phyloP scores from a whole-genome alignment of 1,140 invertebrate species.

The Drosophila grimshawi region DNA sequence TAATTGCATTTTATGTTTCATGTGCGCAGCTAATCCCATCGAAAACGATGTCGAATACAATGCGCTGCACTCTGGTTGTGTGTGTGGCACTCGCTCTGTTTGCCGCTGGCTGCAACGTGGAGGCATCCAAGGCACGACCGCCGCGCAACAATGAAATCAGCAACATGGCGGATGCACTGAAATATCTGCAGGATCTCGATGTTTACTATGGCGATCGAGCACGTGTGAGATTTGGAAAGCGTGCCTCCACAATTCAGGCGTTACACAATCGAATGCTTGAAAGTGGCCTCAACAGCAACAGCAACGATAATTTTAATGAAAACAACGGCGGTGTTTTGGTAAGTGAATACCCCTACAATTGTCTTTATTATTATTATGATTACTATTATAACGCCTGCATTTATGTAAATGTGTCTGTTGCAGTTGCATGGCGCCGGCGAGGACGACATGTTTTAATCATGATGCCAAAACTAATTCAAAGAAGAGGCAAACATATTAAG shows the following conservation, averaged over 20 bases:
- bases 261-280: constrained; percentile 59
- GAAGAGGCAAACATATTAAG: not conserved
- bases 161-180: constrained; percentile 80
- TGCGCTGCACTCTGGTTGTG: constrained; percentile 67
- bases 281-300: constrained; percentile 36
- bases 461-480: not conserved
- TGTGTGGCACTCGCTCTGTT: constrained; percentile 60
- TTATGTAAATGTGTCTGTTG: not conserved
- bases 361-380: not conserved
- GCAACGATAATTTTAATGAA: constrained; percentile 22
- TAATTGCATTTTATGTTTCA: not conserved
- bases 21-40: constrained; percentile 17
- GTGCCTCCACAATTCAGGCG: constrained; percentile 55
- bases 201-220: constrained; percentile 79
- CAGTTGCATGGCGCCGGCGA: constrained; percentile 52
- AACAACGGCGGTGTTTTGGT: constrained; percentile 60
- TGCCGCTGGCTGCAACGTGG: constrained; percentile 54
- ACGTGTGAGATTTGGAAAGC: constrained; percentile 71
- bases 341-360: constrained; percentile 10
- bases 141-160: constrained; percentile 79
- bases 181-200: constrained; percentile 81
- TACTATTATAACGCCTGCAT: not conserved
- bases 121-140: constrained; percentile 70
- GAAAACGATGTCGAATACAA: constrained; percentile 61
- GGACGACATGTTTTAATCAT: constrained; percentile 58